Percentiles rank a stretch among this genome's conserved stretches.
These are phyloP conservation scores for Odontophorus gujanensis DNA, from an alignment of 2,113 vertebrate species.

Conservation along the genomic window DNA sequence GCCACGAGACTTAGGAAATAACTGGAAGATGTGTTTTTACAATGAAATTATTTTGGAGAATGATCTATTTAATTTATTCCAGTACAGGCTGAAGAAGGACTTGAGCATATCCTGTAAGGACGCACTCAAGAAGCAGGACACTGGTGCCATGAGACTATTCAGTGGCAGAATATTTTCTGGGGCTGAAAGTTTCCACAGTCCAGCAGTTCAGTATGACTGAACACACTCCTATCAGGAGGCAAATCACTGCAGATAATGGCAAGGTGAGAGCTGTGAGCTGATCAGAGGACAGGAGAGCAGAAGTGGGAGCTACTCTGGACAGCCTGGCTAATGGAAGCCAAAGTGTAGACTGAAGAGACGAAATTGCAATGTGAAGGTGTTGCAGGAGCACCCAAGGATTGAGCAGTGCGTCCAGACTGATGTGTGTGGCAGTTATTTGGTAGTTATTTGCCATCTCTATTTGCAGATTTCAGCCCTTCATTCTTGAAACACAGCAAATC, in stretches of 20 bases:
- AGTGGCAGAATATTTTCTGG: background rate
- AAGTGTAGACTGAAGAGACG: background rate
- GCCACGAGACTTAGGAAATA: background rate
- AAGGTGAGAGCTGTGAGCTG: background rate
- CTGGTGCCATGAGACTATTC: background rate
- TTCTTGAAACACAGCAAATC: background rate
- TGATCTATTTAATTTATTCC: background rate
- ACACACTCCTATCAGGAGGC: background rate
- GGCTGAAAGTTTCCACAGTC: rapidly evolving
- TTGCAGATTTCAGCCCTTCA: background rate
- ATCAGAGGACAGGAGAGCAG: background rate
- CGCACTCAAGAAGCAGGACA: background rate
- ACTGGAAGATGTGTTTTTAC: background rate
- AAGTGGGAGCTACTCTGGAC: rapidly evolving
- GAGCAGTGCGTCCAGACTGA: background rate
- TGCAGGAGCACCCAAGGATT: background rate
- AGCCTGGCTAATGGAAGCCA: background rate
- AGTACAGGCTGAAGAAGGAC: background rate
- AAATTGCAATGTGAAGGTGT: background rate
- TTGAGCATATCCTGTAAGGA: background rate
- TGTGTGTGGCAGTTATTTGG: background rate
- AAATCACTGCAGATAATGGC: background rate
- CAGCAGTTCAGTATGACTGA: background rate
- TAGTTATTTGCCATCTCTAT: background rate
- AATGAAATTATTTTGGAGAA: background rate